Conservation (phyloP, 2,797 vertebrate species). For the Parauchenoglanis ngamensis region DNA sequence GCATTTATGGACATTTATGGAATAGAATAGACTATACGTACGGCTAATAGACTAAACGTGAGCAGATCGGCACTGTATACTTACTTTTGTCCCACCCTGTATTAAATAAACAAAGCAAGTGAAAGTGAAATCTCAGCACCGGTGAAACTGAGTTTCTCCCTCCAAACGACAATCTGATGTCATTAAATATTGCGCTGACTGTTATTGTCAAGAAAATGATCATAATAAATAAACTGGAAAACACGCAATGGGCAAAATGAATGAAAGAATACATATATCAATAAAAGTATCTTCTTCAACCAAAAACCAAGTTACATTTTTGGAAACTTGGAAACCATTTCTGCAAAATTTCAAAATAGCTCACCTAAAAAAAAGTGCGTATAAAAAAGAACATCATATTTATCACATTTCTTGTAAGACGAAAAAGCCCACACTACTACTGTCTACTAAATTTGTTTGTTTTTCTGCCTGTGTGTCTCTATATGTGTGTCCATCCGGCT, state of each 20-base stretch:
- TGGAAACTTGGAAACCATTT: background rate
- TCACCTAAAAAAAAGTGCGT: background rate
- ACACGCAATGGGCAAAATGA: background rate
- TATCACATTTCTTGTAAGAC: background rate
- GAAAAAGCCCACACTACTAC: background rate
- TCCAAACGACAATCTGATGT: background rate
- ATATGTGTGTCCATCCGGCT: background rate
- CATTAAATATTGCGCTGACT: background rate
- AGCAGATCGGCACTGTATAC: too few species aligned
- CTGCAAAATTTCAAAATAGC: background rate
- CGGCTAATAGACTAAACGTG: too few species aligned
- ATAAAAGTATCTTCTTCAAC: background rate
- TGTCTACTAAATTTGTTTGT: background rate
- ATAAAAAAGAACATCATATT: background rate
- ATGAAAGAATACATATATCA: background rate
- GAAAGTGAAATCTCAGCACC: slow-evolving; percentile 45
- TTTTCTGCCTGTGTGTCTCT: background rate
- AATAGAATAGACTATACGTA: too few species aligned
- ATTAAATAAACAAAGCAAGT: slow-evolving; percentile 26
- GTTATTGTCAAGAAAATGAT: background rate
- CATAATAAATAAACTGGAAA: background rate
- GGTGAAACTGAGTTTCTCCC: background rate
- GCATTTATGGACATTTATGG: too few species aligned
- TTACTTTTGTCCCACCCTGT: too few species aligned
- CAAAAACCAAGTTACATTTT: background rate